Evolutionary conservation across 2,113 vertebrate genomes (phyloP), one percentile per base, ranked within the genome.

Genomic region (Grantiella picta): DNA sequence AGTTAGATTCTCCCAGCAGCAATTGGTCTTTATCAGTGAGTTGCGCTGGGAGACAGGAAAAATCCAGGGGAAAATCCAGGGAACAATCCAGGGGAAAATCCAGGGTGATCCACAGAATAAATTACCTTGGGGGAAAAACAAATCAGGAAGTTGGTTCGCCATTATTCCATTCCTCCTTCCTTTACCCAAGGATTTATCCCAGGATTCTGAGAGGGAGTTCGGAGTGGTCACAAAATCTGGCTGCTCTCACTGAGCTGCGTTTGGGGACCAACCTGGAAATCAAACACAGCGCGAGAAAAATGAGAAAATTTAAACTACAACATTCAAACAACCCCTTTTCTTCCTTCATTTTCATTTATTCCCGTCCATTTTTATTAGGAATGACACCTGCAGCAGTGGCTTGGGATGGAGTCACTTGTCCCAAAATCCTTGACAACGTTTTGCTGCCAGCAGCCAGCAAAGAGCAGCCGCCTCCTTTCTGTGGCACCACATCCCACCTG

Each of bases 1-100:
- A 0, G 2, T 6, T 1, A 1, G 12, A 9, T 5, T 6, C 59
- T 17, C 53, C 9, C 2, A 23, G 4, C 9, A 35, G 11, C 0
- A 36, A 13, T 7, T 1, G 2, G 21, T 2, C 18, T 7, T 35
- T 6, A 12, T 3, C 29, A 71, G 27, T n/a, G n/a, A 61, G 4
- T 1, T 7, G 7, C 2, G 7, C 9, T 5, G 11, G 8, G 12
- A 66, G 15, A 25, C 11, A 35, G 20, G 72, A 54, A 2, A 29
- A 6, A 4, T 3, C 53, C 31, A 3, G 0, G 2, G 11, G 1
- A 14, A 19, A 24, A 24, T 17, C 8, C 21, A 1, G 2, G 1
- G 12, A 18, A 25, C 17, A 12, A 36, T 17, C n/a, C 57, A 25
- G 42, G 42, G 42, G 7, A 42, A 6, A 42, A 42, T 42, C 42